Percentiles rank a stretch among this genome's conserved stretches.
Conservation (phyloP, 2,888 invertebrate genomes). For the Drosophila ezoana region DNA sequence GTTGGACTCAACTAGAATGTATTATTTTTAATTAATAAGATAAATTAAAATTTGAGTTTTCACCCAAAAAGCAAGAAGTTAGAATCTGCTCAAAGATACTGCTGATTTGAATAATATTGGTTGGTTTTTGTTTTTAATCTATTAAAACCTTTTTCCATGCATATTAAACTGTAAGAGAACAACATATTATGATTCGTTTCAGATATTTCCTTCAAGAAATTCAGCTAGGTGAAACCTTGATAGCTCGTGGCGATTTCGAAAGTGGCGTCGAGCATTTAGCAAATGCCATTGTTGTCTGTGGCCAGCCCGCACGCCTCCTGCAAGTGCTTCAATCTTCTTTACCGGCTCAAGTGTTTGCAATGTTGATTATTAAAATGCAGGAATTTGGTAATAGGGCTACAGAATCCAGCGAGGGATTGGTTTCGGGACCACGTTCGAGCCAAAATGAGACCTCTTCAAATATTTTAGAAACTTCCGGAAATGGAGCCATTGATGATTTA, state of each 20-base stretch:
- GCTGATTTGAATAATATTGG: too few relatives aligned
- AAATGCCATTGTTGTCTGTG: slow-evolving; percentile 98
- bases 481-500: slow-evolving; percentile 81
- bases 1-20: too few relatives aligned
- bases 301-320: slow-evolving; percentile 87
- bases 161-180: background rate
- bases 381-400: slow-evolving; percentile 82
- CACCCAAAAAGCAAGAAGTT: too few relatives aligned
- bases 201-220: slow-evolving; percentile 89
- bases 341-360: slow-evolving; percentile 96
- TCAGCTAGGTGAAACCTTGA: slow-evolving; percentile 96
- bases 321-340: slow-evolving; percentile 94
- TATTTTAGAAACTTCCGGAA: slow-evolving; percentile 70
- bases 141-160: too few relatives aligned
- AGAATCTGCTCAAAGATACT: too few relatives aligned
- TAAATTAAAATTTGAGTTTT: too few relatives aligned
- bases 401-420: slow-evolving; percentile 76
- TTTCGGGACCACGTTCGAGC: slow-evolving; percentile 56
- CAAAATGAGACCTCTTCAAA: slow-evolving; percentile 65
- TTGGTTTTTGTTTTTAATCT: background rate
- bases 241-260: slow-evolving; percentile 94
- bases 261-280: slow-evolving; percentile 98
- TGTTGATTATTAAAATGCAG: slow-evolving; percentile 90
- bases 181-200: slow-evolving; percentile 43
- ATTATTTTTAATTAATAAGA: too few relatives aligned